Conservation (phyloP, 2,113 vertebrate species). For the Ranitomeya imitator region DNA sequence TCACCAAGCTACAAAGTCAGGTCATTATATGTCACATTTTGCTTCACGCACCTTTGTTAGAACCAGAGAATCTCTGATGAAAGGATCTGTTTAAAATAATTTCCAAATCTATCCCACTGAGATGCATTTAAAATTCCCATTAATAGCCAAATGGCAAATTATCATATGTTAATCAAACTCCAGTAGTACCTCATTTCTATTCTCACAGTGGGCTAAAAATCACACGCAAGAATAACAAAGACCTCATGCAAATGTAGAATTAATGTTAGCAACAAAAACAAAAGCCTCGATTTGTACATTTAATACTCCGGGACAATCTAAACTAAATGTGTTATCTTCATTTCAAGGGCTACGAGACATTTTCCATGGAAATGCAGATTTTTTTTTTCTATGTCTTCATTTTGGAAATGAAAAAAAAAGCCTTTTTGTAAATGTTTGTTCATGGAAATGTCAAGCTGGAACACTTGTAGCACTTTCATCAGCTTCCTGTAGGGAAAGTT, state of each 20-base stretch:
- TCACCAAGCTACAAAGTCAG: neutral
- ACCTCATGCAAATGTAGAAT: constrained; percentile 49
- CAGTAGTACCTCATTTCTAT: constrained; percentile 48
- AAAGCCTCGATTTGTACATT: constrained; percentile 28
- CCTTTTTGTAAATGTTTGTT: constrained; percentile 42
- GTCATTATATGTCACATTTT: neutral
- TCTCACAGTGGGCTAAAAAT: constrained; percentile 47
- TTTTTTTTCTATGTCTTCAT: constrained; percentile 10
- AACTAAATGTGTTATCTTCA: constrained; percentile 3
- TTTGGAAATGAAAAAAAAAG: constrained; percentile 26
- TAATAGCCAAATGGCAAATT: constrained; percentile 51
- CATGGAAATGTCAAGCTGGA: constrained; percentile 26
- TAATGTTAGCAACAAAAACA: constrained; percentile 34
- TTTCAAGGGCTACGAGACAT: neutral
- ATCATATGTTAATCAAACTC: constrained; percentile 55
- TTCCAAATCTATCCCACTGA: constrained; percentile 38
- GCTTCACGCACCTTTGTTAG: neutral
- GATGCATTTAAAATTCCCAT: constrained; percentile 53
- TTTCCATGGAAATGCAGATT: constrained; percentile 17
- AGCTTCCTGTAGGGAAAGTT: constrained; percentile 43
- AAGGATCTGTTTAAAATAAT: constrained; percentile 23
- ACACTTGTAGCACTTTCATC: constrained; percentile 46
- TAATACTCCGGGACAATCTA: neutral
- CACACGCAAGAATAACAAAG: constrained; percentile 40
- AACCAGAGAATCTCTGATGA: constrained; percentile 20